Base-by-base conservation (phyloP, 2,797 vertebrate genomes). In the Neosilurus hyrtlii region DNA sequence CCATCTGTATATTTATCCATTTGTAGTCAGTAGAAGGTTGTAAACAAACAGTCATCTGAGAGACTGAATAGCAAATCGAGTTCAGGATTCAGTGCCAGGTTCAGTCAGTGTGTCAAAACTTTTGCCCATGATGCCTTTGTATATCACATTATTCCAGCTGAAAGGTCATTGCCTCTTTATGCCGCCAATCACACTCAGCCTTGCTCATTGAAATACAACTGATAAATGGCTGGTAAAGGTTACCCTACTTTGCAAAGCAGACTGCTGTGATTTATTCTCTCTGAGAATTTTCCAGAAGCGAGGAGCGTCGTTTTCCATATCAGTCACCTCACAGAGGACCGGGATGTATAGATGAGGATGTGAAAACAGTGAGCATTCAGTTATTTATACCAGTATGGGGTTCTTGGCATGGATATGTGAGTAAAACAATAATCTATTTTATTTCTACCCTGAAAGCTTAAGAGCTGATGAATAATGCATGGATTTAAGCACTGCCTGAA, bases 101-200 rank as follows among this genome's bases (percentile, higher is more conserved):
- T 30, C 43, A 61, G 63, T 24, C 57, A 59, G 24, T 24, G 77
- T 84, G 85, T 85, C 71, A 86, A 82, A 77, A 80, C 67, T 74
- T 86, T 80, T 54, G 30, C 68, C 62, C 73, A 37, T 76, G 73
- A 65, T 62, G 80, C 79, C 57, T 65, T 78, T 80, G 81, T 63
- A 83, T 75, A 83, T 75, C 26, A 59, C 63, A 71, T 86, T 75
- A 57, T 56, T 88, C 76, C 83, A 79, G 56, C 81, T 77, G 26
- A 87, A 88, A 88, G 86, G 88, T 88, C 84, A 85, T 30, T 24
- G 63, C 79, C 75, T 86, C 74, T 82, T 82, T 78, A 72, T 79
- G 62, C 77, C 80, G 80, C 74, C 83, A 81, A 57, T 85, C 84
- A 81, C 24, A 54, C 35, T 26, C 68, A 2, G 68, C 6, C 56